phyloP scores from a whole-genome alignment of 1,140 invertebrate genomes.

The Pectinophora gossypiella region DNA sequence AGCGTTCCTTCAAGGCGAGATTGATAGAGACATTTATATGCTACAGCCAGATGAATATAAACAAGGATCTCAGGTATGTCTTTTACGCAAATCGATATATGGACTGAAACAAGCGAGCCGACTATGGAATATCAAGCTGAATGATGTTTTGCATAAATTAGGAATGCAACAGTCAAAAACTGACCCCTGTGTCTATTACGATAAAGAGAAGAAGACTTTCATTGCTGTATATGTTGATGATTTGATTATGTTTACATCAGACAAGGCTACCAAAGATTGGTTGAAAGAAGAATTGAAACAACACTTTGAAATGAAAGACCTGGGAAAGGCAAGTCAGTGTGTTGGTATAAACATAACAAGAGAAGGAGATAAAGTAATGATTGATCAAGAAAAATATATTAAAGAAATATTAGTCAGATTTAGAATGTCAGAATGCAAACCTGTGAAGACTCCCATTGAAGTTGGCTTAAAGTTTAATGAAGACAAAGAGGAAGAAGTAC shows the following conservation, averaged over 20 bases:
- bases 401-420: not conserved
- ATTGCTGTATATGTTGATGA: slow-evolving; percentile 28
- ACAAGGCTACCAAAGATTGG: slow-evolving; percentile 7
- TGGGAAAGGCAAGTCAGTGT: not conserved
- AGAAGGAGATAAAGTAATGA: not conserved
- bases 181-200: slow-evolving; percentile 22
- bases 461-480: slow-evolving; percentile 2
- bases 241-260: slow-evolving; percentile 19
- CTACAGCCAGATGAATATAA: slow-evolving; percentile 35
- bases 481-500: slow-evolving; percentile 7
- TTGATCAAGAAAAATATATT: not conserved
- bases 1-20: slow-evolving; percentile 51
- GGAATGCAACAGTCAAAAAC: slow-evolving; percentile 10
- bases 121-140: slow-evolving; percentile 6
- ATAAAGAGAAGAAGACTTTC: not conserved
- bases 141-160: slow-evolving; percentile 4
- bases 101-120: slow-evolving; percentile 8
- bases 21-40: slow-evolving; percentile 61
- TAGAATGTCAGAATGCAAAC: slow-evolving; percentile 5
- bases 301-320: not conserved
- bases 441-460: slow-evolving; percentile 6
- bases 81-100: slow-evolving; percentile 5
- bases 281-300: not conserved
- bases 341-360: not conserved
- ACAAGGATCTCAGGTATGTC: slow-evolving; percentile 5